Evolutionary conservation across 2,797 vertebrate genomes (phyloP).

Genomic region (Silurus lanzhouensis): DNA sequence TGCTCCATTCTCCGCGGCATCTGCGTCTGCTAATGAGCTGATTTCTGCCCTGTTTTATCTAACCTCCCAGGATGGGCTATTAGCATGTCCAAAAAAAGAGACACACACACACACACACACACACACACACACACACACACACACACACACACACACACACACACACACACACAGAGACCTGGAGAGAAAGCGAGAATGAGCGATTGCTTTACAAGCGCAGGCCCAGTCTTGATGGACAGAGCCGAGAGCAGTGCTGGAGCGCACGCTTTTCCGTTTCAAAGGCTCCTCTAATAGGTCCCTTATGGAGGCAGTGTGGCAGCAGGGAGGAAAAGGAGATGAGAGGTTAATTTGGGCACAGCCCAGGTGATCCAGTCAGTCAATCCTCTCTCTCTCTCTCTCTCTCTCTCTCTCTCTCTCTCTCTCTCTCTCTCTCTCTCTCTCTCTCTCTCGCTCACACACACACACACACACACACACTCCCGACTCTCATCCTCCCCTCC

Average conservation of each 20-base stretch:
- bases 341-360: constrained; percentile 63
- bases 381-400: constrained; percentile 24
- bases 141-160: background rate
- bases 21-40: constrained; percentile 62
- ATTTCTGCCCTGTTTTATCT: constrained; percentile 62
- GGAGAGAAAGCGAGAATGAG: constrained; percentile 14
- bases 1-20: constrained; percentile 59
- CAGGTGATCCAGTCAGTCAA: constrained; percentile 59
- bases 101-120: background rate
- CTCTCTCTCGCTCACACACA: too few relatives aligned
- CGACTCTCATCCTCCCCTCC: constrained; percentile 43
- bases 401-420: too few relatives aligned
- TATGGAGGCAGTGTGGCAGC: constrained; percentile 54
- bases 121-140: background rate
- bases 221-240: constrained; percentile 55
- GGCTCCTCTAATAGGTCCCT: constrained; percentile 60
- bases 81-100: constrained; percentile 59
- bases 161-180: background rate
- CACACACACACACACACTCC: background rate
- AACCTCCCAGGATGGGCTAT: constrained; percentile 62
- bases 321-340: constrained; percentile 54
- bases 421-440: too few relatives aligned
- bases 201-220: constrained; percentile 38
- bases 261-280: constrained; percentile 55
- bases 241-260: constrained; percentile 46